Conservation (phyloP, 2,888 invertebrate species). For the Lampropteryx suffumata region DNA sequence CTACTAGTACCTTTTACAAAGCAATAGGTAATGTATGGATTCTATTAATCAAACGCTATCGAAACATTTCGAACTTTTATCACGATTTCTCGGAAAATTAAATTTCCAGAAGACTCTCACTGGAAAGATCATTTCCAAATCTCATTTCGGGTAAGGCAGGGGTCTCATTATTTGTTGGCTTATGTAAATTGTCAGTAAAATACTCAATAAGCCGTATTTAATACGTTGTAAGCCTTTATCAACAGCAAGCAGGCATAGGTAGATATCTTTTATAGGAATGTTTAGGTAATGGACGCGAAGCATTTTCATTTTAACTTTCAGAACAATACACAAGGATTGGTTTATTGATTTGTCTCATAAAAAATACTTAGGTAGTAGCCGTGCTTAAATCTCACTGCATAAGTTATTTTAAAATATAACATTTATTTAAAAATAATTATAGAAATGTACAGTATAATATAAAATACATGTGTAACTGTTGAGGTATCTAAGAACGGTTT, state of each 20-base stretch:
- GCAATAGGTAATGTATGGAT: too few species aligned
- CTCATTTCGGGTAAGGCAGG: slow-evolving; percentile 46
- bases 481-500: too few species aligned
- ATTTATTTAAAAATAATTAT: too few species aligned
- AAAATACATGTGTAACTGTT: too few species aligned
- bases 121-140: slow-evolving; percentile 43
- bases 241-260: slow-evolving; percentile 58
- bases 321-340: slow-evolving; percentile 2
- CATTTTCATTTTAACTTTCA: too few species aligned
- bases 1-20: too few species aligned
- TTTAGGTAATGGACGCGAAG: slow-evolving; percentile 25
- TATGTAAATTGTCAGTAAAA: slow-evolving; percentile 65
- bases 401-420: too few species aligned
- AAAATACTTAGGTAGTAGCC: too few species aligned
- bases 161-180: slow-evolving; percentile 59
- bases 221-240: slow-evolving; percentile 69
- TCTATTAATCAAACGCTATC: slow-evolving; percentile 1
- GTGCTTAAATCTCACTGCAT: too few species aligned
- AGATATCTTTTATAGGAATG: slow-evolving; percentile 25
- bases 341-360: background rate
- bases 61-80: slow-evolving; percentile 13
- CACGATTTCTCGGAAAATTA: slow-evolving; percentile 18
- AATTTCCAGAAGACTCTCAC: slow-evolving; percentile 9
- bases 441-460: too few species aligned
- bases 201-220: slow-evolving; percentile 67